phyloP scores from a whole-genome alignment of 1,140 invertebrate species.

The Lysiphlebus fabarum region DNA sequence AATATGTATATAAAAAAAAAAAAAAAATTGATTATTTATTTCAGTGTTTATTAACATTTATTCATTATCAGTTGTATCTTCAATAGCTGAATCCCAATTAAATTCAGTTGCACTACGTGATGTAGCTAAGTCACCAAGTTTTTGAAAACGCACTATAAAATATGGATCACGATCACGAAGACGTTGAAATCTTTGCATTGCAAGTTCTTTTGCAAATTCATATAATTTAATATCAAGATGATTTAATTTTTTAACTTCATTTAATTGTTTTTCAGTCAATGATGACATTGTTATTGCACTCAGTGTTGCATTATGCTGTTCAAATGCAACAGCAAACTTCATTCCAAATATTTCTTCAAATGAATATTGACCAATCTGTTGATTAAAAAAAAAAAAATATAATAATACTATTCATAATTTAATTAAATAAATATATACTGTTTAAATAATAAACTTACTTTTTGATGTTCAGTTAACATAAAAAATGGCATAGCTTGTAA shows the following conservation, averaged over 20 bases:
- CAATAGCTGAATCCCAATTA: conserved; percentile 80
- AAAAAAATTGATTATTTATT: too few relatives aligned
- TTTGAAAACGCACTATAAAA: conserved; percentile 75
- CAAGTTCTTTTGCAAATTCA: conserved; percentile 85
- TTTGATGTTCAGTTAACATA: conserved; percentile 93
- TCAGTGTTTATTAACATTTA: too few relatives aligned
- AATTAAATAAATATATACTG: conserved; percentile 9
- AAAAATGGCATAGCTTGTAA: conserved; percentile 94
- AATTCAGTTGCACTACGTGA: conserved; percentile 74
- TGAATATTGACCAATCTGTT: conserved; percentile 75
- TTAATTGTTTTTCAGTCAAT: conserved; percentile 68
- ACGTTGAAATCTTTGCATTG: conserved; percentile 77
- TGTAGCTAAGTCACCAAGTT: conserved; percentile 71
- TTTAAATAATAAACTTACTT: conserved; percentile 55
- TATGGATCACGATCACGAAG: conserved; percentile 75
- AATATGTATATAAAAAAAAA: too few relatives aligned
- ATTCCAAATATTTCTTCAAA: conserved; percentile 98
- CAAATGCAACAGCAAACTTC: conserved; percentile 82
- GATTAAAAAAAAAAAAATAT: conserved; percentile 4
- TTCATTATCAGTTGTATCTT: conserved; percentile 62
- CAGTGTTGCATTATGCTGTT: conserved; percentile 85
- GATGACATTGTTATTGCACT: conserved; percentile 74
- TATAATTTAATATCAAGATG: conserved; percentile 90
- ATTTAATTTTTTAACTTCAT: conserved; percentile 78
- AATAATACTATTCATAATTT: conserved; percentile 19